Evolutionary conservation across 2,113 vertebrate genomes (phyloP).

Genomic region (Struthio camelus): DNA sequence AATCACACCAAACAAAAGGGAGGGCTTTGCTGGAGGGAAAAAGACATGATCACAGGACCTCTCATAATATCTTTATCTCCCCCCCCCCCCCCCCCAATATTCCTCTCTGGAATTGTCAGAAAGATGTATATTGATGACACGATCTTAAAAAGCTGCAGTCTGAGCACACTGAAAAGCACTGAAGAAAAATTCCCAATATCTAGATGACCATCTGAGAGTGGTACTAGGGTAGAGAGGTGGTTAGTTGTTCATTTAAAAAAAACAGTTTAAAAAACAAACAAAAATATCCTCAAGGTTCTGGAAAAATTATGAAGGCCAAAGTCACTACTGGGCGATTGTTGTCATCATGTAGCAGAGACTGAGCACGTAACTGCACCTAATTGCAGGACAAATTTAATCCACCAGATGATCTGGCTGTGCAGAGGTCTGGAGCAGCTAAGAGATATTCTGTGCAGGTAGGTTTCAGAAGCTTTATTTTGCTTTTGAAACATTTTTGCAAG

Average conservation of each 20-base stretch:
- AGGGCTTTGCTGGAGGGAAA: not conserved
- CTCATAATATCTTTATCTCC: not conserved
- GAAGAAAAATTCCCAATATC: not conserved
- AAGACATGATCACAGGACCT: not conserved
- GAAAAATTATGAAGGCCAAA: not conserved
- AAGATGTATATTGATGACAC: not conserved
- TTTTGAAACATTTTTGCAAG: slow-evolving; percentile 9
- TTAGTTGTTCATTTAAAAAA: not conserved
- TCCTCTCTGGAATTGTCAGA: not conserved
- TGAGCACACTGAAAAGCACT: not conserved
- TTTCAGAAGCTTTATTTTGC: slow-evolving; percentile 27
- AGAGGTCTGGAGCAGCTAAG: not conserved
- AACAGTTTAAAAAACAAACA: no score
- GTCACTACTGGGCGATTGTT: not conserved
- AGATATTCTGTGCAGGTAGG: not conserved
- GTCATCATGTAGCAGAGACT: not conserved
- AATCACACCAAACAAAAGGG: not conserved
- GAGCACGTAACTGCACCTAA: not conserved
- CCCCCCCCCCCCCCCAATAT: not conserved
- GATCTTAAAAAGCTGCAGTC: not conserved
- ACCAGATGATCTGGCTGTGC: slow-evolving; percentile 25
- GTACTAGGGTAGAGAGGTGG: fast-evolving
- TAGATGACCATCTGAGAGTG: not conserved
- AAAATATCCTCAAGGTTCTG: no score
- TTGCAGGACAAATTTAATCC: not conserved